Percentiles rank a stretch among this genome's conserved stretches.
Conservation (phyloP, 1,140 invertebrate genomes). For the Gonioctena quinquepunctata region DNA sequence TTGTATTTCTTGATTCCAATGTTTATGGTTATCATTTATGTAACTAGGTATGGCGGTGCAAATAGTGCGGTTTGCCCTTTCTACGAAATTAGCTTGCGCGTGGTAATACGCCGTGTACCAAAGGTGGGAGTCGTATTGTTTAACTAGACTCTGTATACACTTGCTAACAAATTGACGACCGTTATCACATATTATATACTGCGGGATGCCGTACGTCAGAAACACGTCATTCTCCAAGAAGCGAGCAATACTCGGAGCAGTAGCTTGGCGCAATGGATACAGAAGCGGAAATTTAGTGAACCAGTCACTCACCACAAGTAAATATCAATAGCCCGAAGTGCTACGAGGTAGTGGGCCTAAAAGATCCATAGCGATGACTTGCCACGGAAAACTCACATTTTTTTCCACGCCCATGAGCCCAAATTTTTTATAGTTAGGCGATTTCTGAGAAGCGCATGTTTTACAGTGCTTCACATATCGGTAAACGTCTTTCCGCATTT, state of each 20-base stretch:
- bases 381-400: conserved; percentile 29
- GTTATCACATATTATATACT: conserved; percentile 15
- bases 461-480: not conserved
- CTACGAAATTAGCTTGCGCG: conserved; percentile 24
- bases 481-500: not conserved
- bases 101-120: conserved; percentile 18
- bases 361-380: conserved; percentile 21
- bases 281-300: conserved; percentile 30
- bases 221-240: conserved; percentile 32
- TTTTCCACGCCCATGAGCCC: conserved; percentile 28
- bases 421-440: not conserved
- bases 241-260: conserved; percentile 13
- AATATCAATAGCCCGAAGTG: conserved; percentile 20
- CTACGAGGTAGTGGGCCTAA: conserved; percentile 30
- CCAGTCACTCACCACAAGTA: conserved; percentile 23
- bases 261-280: conserved; percentile 21
- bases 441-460: not conserved
- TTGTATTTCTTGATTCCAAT: conserved; percentile 19
- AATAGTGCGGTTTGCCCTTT: conserved; percentile 23
- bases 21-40: conserved; percentile 16
- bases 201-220: conserved; percentile 27
- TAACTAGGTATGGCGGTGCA: conserved; percentile 23
- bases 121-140: conserved; percentile 11
- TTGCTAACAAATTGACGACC: conserved; percentile 16
- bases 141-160: not conserved